Base-by-base conservation (phyloP, 2,113 vertebrate species). In the Neodontobutis hainanensis region DNA sequence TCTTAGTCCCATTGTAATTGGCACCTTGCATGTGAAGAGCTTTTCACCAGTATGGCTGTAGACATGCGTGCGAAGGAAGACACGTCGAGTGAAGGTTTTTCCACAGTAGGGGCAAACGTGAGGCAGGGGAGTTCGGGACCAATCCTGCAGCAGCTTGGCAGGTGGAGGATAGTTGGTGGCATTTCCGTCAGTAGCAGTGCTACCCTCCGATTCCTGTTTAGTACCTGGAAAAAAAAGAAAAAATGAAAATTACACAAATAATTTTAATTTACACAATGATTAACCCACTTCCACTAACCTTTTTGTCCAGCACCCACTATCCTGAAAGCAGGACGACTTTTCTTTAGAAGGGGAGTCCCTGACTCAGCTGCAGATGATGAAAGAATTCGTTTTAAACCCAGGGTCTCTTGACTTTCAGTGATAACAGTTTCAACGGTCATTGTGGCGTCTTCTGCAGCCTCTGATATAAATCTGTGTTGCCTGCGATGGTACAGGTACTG, bases 401-500 rank as follows among this genome's bases (percentile, higher is more conserved):
- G 12, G 7, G 34, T 32, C 40, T 73, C 75, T 64, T 83, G 83
- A 0, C 65, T 36, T 9, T 36, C n/a, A 0, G 67, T 43, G 1
- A 74, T 32, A 6, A 72, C 47, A 0, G 44, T n/a, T 70, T 75
- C 83, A 61, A 84, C 68, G 11, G 51, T 2, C 50, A 44, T 47
- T 68, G 76, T 36, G 58, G 42, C 49, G 51, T 2, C 77, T 4
- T 77, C 76, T 0, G 4, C 67, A 7, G 57, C 12, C 34, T 71
- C 61, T 6, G 44, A 3, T 4, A 59, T 62, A 60, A 64, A 34
- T 27, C 70, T 53, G 75, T 92, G 88, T 44, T 91, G 88, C 46
- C 93, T 91, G 5, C 94, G 92, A 77, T 97, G 96, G 81, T 97
- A 97, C 10, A 97, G 90, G 88, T 93, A 97, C 82, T 94, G 94